Base-by-base conservation (phyloP, 1,140 invertebrate genomes). In the Asbolus verrucosus region DNA sequence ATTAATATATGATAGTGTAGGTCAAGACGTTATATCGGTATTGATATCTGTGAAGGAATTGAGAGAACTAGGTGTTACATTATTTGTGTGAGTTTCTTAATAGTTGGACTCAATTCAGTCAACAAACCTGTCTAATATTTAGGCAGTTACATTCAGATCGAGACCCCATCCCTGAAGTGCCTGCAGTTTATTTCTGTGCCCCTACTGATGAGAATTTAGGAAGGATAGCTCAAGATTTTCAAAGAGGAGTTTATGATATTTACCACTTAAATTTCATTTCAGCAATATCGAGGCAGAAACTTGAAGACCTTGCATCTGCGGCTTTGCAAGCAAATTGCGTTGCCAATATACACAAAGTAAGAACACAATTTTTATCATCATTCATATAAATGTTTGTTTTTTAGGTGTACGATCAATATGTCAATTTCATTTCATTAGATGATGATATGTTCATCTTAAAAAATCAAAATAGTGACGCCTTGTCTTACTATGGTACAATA, bases 211-310 rank as follows among this genome's bases (percentile, higher is more conserved):
- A 99, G 82, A 99, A 99, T 85, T 87, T 99, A 18, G 91, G 91
- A 36, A 86, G 96, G 75, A 98, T 99, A 71, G 92, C 91, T 62
- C 93, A 97, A 84, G 95, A 97, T 82, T 88, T 98, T 66, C 90
- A 94, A 72, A 94, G 93, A 83, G 91, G 92, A 19, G 83, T 98
- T 13, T 99, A 99, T 82, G 97, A 99, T 77, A 87, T 91, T 30
- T 99, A 98, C 83, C 96, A 98, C 81, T 84, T 99, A 4, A 99
- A 99, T 84, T 99, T 99, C 78, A 96, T 99, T 74, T 97, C 95
- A 0, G 96, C 98, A 1, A 95, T 99, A 69, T 91, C 95, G 2
- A 85, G 98, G 65, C 93, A 95, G 77, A 95, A 94, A 82, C 87
- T 99, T 63, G 98, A 99, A 86, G 95, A 98, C 81, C 84, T 99